A percentile compares a stretch with the other conserved stretches of the same genome.
Evolutionary conservation across 2,797 vertebrate genomes (phyloP).

Genomic region (Tragelaphus oryx): DNA sequence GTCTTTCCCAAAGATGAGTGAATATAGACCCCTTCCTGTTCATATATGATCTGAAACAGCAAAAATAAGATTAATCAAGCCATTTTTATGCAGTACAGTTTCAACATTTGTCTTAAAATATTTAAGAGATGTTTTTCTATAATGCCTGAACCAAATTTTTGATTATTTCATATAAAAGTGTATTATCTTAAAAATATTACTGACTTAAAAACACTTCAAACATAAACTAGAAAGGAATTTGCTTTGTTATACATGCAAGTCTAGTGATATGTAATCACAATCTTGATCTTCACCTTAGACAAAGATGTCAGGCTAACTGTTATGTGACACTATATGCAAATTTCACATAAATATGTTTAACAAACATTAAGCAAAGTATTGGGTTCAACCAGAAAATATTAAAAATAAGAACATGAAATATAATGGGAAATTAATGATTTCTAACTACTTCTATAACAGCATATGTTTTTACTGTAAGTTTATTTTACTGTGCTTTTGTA

Average conservation of each 20-base stretch:
- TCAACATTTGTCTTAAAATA: constrained; percentile 10
- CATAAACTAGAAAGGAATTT: not conserved
- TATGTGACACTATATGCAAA: not conserved
- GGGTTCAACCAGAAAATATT: not conserved
- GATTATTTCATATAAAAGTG: constrained; percentile 8
- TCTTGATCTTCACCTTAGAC: not conserved
- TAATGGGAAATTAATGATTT: not conserved
- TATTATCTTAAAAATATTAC: not conserved
- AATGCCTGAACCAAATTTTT: not conserved
- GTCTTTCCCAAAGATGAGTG: constrained; percentile 88
- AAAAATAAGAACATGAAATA: constrained; percentile 18
- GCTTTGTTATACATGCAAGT: not conserved
- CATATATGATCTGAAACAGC: constrained; percentile 87
- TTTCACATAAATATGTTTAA: not conserved
- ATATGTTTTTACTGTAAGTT: not conserved
- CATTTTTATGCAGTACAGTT: not conserved
- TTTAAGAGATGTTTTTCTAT: not conserved
- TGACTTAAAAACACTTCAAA: not conserved
- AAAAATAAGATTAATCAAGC: not conserved
- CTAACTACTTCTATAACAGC: not conserved
- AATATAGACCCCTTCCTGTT: constrained; percentile 94
- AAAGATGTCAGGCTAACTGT: not conserved
- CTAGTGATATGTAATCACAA: not conserved
- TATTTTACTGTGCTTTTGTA: not conserved
- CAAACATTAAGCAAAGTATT: not conserved